Base-by-base conservation (phyloP, 2,888 invertebrate species). In the Plebejus argus region DNA sequence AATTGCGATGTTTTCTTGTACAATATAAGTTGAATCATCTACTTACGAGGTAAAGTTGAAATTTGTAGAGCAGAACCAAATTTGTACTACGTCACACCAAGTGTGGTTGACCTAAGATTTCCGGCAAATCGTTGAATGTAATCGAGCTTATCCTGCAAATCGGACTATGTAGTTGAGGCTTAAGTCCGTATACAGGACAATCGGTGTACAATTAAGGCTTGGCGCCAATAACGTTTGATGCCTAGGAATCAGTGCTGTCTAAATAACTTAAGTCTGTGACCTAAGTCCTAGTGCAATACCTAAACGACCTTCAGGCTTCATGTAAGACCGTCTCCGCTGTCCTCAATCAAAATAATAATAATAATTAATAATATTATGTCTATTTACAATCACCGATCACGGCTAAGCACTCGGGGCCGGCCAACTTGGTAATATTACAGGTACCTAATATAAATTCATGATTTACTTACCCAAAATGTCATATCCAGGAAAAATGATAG, bases 91-190 rank as follows among this genome's bases (percentile, higher is more conserved):
- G 66, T n/a, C n/a, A n/a, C n/a, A n/a, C n/a, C n/a, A n/a, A n/a
- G n/a, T 66, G 66, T 66, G 66, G 66, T 66, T 66, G 66, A 66
- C 66, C 66, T 66, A 33, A 66, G 15, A 33, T 66, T 66, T 66
- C 66, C 66, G 66, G 15, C 28, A 66, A 28, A 18, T 66, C 28
- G 66, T 6, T 12, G 61, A 23, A 61, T 61, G 61, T 61, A 23
- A 66, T 66, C 28, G 66, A 28, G 12, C 28, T 66, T 15, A 12
- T 33, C 18, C 28, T 33, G 4, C 61, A 66, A 12, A 23, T 66
- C 61, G 61, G 10, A 66, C 28, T 15, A 33, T 66, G 66, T 15
- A 66, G 10, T 66, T 28, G 28, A 18, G 4, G 23, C 61, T 61
- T 61, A 23, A 61, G 12, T 18, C 20, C 15, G 58, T 58, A 58